A percentile compares a stretch with the other conserved stretches of the same genome.
These are phyloP conservation scores for Andrena flavipes DNA, from an alignment of 2,888 invertebrate genomes.

Conservation along the genomic window DNA sequence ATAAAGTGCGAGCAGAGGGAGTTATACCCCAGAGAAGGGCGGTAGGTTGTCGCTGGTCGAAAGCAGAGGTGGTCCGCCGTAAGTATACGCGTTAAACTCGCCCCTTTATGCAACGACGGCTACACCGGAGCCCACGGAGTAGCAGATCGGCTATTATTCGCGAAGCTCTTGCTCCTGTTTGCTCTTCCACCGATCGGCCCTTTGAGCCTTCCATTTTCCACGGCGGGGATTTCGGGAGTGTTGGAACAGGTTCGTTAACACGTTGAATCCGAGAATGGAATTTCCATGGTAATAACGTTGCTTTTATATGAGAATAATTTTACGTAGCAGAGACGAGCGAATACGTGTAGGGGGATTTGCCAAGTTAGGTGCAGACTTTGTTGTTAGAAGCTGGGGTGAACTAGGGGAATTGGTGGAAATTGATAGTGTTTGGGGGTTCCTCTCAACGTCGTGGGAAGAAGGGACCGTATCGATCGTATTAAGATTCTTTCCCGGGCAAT, in stretches of 20 bases:
- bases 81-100: conserved; percentile 22
- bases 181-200: conserved; percentile 10
- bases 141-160: conserved; percentile 3
- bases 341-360: no score
- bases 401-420: no score
- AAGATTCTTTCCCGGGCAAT: conserved; percentile 32
- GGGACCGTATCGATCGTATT: conserved; percentile 8
- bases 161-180: neutral
- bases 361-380: no score
- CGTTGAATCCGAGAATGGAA: neutral
- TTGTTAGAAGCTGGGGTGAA: no score
- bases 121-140: conserved; percentile 9
- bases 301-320: no score
- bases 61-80: neutral
- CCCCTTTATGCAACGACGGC: conserved; percentile 34
- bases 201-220: conserved; percentile 22
- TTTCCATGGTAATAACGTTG: no score
- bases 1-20: conserved; percentile 36
- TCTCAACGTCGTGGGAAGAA: neutral
- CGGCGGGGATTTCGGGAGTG: neutral
- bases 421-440: neutral
- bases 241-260: neutral
- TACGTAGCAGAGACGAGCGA: no score
- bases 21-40: neutral
- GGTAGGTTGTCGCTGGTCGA: conserved; percentile 9